Base-by-base conservation (phyloP, 2,888 invertebrate species). In the Venusia cambrica region DNA sequence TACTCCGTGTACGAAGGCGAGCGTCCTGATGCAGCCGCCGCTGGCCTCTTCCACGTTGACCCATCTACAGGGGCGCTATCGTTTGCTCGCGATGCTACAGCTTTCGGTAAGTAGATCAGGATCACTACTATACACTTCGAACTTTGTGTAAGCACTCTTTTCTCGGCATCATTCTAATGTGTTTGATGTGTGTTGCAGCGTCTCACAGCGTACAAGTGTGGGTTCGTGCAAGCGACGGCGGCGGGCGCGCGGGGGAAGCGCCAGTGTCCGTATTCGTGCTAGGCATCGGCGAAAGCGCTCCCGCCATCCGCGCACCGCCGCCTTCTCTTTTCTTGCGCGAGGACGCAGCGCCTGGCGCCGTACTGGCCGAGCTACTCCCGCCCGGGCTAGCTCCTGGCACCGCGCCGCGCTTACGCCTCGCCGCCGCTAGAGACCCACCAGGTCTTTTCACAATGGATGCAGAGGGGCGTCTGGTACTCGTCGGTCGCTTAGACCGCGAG, bases 161-260 rank as follows among this genome's bases (percentile, higher is more conserved):
- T n/a, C n/a, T n/a, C n/a, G n/a, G n/a, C n/a, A n/a, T n/a, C n/a
- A n/a, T n/a, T n/a, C n/a, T n/a, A n/a, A n/a, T n/a, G n/a, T n/a
- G n/a, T n/a, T n/a, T n/a, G n/a, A 4, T 1, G 9, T 16, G 1
- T 20, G 7, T 27, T 60, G 39, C 66, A 93, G 94, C 91, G 68
- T 93, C 93, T 38, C 91, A 93, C 73, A 88, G 92, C 31, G 92
- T 96, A 72, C 95, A 95, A 80, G 94, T 97, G 72, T 97, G 97
- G 81, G 93, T 98, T 29, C 91, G 95, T 40, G 98, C 96, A 6
- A 91, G 91, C 29, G 97, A 98, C 84, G 90, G 90, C 58, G 97
- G 97, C 36, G 91, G 93, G 20, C 92, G 93, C 48, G 93, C 95
- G 71, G 90, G 91, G 17, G 94, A 96, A 67, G 94, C 96, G 32